Base-by-base conservation (phyloP, 53 echinoderm and acorn worm genomes). In the Paelopatides confundens region DNA sequence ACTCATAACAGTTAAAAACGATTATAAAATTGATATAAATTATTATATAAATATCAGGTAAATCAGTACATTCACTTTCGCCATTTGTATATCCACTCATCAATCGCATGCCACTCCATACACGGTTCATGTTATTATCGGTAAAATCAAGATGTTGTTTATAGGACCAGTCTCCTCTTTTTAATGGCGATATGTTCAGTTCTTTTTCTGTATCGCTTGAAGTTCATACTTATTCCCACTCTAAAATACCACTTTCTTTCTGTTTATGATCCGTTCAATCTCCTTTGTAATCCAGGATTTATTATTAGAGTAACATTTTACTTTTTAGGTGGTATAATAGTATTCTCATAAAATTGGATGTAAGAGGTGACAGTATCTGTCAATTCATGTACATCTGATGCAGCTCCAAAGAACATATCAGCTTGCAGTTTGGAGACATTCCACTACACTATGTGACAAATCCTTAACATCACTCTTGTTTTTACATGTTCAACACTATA, bases 241-340 rank as follows among this genome's bases (percentile, higher is more conserved):
- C 66, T 34, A 7, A 29, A 32, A 66, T 13, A 34, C 27, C 12
- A 5, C 28, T 23, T 66, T 66, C 31, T 66, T 66, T 34, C 66
- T 31, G 27, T 66, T 66, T 0, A 28, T 28, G 14, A 66, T 3
- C 7, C 5, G 66, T 23, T 66, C 27, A 12, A 66, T 28, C 15
- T 66, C 66, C 4, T 66, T 66, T 5, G 66, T 66, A 11, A 66
- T 28, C 66, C 66, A 66, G 31, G 66, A 29, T 66, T 66, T 66
- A 28, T 66, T 66, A 29, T 66, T 24, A 3, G 66, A 29, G 27
- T 66, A 66, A 23, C 66, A 66, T 34, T 66, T 66, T 27, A 66
- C 66, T 29, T 66, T 29, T 34, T 66, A 10, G 14, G 30, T 3
- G 66, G 66, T 3, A 66, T 66, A 15, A 66, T 27, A 32, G n/a